Base-by-base conservation (phyloP, 2,113 vertebrate genomes). In the Charina bottae region DNA sequence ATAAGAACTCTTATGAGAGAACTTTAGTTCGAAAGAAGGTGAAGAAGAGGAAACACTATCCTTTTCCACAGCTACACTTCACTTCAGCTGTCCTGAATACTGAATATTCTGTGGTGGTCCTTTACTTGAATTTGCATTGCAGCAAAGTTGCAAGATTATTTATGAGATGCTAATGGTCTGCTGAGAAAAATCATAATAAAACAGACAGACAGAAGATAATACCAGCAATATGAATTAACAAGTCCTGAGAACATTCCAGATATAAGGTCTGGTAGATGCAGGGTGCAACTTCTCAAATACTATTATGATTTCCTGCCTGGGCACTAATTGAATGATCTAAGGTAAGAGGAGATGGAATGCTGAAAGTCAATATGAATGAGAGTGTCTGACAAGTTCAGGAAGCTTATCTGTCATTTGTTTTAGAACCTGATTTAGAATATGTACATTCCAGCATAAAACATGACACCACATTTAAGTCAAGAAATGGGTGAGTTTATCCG, bases 1-100 rank as follows among this genome's bases (percentile, higher is more conserved):
- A 92, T 89, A 85, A 23, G 7, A 0, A 53, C 84, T 86, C 58
- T 93, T 37, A 23, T 91, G 42, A 78, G 4, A 93, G 11, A 91
- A 72, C 11, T 84, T 90, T 33, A 72, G 2, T 95, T 93, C 89
- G 56, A 0, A 24, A 91, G 21, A 87, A 84, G 83, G 60, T 85
- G 91, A 72, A 93, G 55, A 78, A 28, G 28, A 90, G 62, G 54
- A 90, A 90, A 54, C 55, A 11, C 23, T 23, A 87, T 53, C 24
- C 53, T 68, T 90, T 78, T 17, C 21, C 55, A 62, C 83, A 93
- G 89, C 23, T 3, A 85, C 0, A 92, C 21, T 21, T 54, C 1
- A 23, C 21, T 59, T 0, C 13, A 42, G 0, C 5, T 89, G 37
- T 86, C 0, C 0, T 68, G 2, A 83, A 64, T 85, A 91, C 53